Evolutionary conservation across 2,888 invertebrate genomes (phyloP), one percentile per base, ranked within the genome.

Genomic region (Nemurella pictetii): DNA sequence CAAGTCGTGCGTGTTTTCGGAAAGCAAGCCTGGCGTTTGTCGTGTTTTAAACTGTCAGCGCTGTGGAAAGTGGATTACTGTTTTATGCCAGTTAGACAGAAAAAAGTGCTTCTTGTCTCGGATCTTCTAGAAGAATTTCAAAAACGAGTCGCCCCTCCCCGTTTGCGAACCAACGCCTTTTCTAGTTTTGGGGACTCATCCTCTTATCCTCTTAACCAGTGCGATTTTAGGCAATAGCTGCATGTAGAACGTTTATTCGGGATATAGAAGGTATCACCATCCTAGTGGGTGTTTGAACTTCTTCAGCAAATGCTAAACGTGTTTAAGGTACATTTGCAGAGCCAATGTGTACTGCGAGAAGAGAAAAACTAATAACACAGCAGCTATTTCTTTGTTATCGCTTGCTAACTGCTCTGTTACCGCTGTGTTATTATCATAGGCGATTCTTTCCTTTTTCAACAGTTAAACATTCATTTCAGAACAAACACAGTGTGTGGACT

Each of bases 21-120:
- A 55, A 55, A 55, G 55, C 55, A 55, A 20, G 55, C 55, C 20
- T 55, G 15, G 9, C 55, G 55, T 55, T 55, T 20, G 55, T 78
- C 78, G 26, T 78, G 78, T 78, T 78, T 78, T 78, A 78, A 78
- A 78, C 78, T 78, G 78, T 78, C 78, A 78, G 30, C 28, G 9
- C 55, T 29, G 30, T 78, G 29, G 27, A 78, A 78, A 78, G 78
- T 78, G 78, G 78, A 78, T 78, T 78, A 78, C 78, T 28, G 78
- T 78, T 78, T 78, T 78, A 78, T 78, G 30, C 78, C 78, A n/a
- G 2, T 78, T 78, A 78, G 29, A 78, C 28, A 30, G 78, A 78
- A 75, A 78, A 78, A 28, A 78, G 78, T 1, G 5, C 30, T 30
- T 78, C 12, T 78, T 3, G 78, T 28, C 78, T 78, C 28, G 28